Evolutionary conservation across 2,888 invertebrate genomes (phyloP), one percentile per base, ranked within the genome.

Genomic region (Cyaniris semiargus): DNA sequence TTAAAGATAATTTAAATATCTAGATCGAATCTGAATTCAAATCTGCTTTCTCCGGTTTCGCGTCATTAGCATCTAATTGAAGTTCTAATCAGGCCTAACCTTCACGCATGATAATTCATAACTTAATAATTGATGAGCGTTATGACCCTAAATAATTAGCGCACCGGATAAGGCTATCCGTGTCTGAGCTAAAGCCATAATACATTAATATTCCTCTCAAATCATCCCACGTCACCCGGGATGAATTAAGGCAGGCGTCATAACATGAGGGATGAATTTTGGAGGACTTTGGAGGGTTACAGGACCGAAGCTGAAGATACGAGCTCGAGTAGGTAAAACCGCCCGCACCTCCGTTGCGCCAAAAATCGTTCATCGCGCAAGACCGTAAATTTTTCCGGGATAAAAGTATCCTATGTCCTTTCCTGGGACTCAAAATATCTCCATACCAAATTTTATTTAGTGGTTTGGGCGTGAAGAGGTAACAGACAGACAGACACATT

Each of bases 201-300:
- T 66, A 13, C 66, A 66, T 66, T 66, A 66, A 66, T 66, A 66
- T 66, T 66, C 66, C 66, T 66, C 18, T 66, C 27, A 13, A 13
- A 23, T 60, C 60, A 31, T 66, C 31, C 66, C 66, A 66, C 66
- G 27, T 66, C 66, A 66, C 1, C 66, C 27, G 1, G 10, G 66
- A 66, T 7, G 27, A 66, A 15, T 66, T 66, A 66, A 66, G 66
- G 31, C 66, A 31, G 66, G 66, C 66, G 3, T 60, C 23, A 66
- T 31, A 31, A 31, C 1, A 27, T 31, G 66, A 66, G 66, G 6
- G 27, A 66, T 66, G 66, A 66, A 66, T 66, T 66, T 31, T 66
- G 15, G 18, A 66, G 15, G 13, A 23, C 27, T 27, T 31, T 18
- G 4, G 44, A 44, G 44, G 44, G 44, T 44, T 44, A 66, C 15